phyloP scores from a whole-genome alignment of 2,888 invertebrate species.

The Bugulina stolonifera region DNA sequence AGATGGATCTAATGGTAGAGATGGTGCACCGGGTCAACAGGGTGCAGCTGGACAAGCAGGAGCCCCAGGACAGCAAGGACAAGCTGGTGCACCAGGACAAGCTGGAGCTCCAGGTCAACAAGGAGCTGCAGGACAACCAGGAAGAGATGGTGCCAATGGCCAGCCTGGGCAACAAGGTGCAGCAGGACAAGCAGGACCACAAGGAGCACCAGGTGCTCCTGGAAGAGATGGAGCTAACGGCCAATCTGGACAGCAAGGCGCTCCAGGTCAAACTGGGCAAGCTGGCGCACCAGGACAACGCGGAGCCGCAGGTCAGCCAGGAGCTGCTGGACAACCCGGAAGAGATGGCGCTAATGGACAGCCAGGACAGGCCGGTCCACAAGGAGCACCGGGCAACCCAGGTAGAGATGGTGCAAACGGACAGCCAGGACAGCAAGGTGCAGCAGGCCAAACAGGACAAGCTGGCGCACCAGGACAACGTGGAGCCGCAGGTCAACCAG shows the following conservation, averaged over 20 bases:
- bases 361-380: neutral
- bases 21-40: neutral
- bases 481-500: neutral
- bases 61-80: neutral
- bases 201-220: neutral
- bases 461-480: slow-evolving; percentile 4
- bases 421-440: slow-evolving; percentile 10
- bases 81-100: slow-evolving; percentile 12
- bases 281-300: neutral
- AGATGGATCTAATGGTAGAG: neutral
- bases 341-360: slow-evolving; percentile 12
- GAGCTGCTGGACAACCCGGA: neutral
- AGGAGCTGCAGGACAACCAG: slow-evolving; percentile 15
- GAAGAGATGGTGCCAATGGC: slow-evolving; percentile 13
- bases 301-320: neutral
- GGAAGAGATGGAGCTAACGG: neutral
- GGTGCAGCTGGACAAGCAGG: neutral
- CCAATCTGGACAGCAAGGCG: neutral
- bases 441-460: neutral
- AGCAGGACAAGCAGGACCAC: neutral
- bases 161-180: neutral
- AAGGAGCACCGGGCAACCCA: neutral
- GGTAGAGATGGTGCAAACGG: neutral
- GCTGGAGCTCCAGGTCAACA: neutral
- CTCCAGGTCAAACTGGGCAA: neutral